A percentile compares a stretch with the other conserved stretches of the same genome.
Evolutionary conservation across 2,113 vertebrate species (phyloP).

Genomic region (Eurystomus gularis): DNA sequence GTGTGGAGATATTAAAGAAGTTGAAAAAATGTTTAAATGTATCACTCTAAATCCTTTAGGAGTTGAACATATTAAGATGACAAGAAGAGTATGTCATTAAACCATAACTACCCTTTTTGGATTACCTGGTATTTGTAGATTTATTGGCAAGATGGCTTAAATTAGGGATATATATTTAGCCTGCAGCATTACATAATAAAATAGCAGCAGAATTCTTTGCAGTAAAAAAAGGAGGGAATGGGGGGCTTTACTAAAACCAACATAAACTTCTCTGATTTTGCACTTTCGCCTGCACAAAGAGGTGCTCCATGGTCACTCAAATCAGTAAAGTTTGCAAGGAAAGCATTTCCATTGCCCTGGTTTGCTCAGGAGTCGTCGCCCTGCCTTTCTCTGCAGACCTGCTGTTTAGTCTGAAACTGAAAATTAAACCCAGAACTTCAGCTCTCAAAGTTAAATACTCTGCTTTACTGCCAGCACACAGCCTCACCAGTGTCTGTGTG

Average conservation of each 20-base stretch:
- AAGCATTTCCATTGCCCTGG: neutral
- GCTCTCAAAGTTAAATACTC: slow-evolving; percentile 39
- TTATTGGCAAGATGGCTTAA: slow-evolving; percentile 61
- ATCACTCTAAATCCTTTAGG: slow-evolving; percentile 23
- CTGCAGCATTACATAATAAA: slow-evolving; percentile 52
- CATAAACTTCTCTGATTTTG: slow-evolving; percentile 3
- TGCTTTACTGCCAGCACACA: slow-evolving; percentile 7
- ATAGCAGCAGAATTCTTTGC: slow-evolving; percentile 49
- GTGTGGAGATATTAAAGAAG: neutral
- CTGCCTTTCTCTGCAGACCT: slow-evolving; percentile 49
- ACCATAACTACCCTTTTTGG: slow-evolving; percentile 41
- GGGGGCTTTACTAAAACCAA: slow-evolving; percentile 12
- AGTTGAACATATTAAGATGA: slow-evolving; percentile 48
- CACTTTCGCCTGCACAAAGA: neutral
- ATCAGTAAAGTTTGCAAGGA: slow-evolving; percentile 1
- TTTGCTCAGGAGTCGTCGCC: slow-evolving; percentile 20
- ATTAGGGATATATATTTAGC: slow-evolving; percentile 56
- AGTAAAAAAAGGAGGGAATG: neutral
- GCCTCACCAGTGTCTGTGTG: slow-evolving; percentile 46
- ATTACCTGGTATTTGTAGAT: slow-evolving; percentile 55
- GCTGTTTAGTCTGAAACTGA: slow-evolving; percentile 71
- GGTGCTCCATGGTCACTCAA: neutral
- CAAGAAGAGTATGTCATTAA: slow-evolving; percentile 58
- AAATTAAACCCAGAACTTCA: slow-evolving; percentile 71
- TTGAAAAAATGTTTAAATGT: slow-evolving; percentile 9